Conservation (phyloP, 2,797 vertebrate species). For the Clarias pachynema region DNA sequence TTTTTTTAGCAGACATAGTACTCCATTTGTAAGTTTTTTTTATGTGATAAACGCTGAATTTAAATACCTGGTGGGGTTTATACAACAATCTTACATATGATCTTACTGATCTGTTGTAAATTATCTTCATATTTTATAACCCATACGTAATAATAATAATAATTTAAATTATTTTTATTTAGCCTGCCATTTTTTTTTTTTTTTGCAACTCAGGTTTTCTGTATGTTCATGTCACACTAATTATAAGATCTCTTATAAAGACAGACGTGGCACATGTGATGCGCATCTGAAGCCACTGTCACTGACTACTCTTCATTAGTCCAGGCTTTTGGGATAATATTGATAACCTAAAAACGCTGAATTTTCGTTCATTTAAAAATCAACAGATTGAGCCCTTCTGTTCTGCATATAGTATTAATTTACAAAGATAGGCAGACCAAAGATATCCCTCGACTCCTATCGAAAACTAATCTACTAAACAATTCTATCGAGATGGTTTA, state of each 20-base stretch:
- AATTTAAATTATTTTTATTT: not conserved
- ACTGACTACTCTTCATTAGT: not conserved
- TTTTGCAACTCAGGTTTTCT: not conserved
- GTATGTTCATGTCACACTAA: not conserved
- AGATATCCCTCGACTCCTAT: slow-evolving; percentile 54
- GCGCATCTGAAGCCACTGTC: not conserved
- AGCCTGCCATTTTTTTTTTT: not conserved
- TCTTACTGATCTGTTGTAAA: not conserved
- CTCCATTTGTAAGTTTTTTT: too few species aligned
- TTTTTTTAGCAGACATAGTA: too few species aligned
- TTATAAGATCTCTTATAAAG: not conserved
- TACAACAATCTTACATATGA: not conserved
- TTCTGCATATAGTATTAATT: slow-evolving; percentile 45
- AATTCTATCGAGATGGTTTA: slow-evolving; percentile 54
- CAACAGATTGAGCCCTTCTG: not conserved
- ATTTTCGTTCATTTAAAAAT: not conserved
- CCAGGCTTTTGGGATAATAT: not conserved
- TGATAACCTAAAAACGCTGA: not conserved
- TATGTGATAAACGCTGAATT: not conserved
- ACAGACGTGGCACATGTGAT: not conserved
- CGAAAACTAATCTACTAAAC: slow-evolving; percentile 9
- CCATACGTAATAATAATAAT: not conserved
- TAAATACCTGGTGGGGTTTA: not conserved
- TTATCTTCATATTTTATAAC: not conserved
- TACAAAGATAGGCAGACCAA: slow-evolving; percentile 47